Evolutionary conservation across 2,797 vertebrate species (phyloP).

Genomic region (Crax fasciolata): DNA sequence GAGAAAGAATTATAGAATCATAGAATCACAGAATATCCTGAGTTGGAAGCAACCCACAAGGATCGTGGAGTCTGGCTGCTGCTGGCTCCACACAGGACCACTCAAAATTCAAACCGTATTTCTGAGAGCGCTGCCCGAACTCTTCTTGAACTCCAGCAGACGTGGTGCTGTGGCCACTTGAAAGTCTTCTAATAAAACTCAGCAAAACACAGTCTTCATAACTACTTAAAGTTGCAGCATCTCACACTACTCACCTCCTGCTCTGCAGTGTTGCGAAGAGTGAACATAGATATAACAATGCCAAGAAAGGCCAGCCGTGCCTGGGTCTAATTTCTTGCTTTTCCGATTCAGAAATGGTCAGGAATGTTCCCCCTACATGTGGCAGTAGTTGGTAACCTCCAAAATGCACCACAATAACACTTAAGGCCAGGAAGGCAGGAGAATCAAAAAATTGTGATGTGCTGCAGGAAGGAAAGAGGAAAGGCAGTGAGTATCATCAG

Average conservation of each 20-base stretch:
- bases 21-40: background rate
- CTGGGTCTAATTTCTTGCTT: background rate
- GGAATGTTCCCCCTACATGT: background rate
- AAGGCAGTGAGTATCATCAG: background rate
- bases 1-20: background rate
- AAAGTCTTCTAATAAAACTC: background rate
- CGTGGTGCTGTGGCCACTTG: background rate
- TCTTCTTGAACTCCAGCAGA: background rate
- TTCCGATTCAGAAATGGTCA: background rate
- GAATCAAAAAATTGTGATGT: background rate
- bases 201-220: slow-evolving; percentile 2
- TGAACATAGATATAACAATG: background rate
- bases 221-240: background rate
- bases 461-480: background rate
- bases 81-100: background rate
- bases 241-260: background rate
- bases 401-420: background rate
- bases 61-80: background rate
- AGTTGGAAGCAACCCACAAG: background rate
- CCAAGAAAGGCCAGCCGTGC: background rate
- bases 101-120: background rate
- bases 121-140: background rate
- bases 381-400: background rate
- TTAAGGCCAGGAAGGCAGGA: background rate
- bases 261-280: background rate